Evolutionary conservation across 2,888 invertebrate genomes (phyloP).

Genomic region (Trachelus tabidus): DNA sequence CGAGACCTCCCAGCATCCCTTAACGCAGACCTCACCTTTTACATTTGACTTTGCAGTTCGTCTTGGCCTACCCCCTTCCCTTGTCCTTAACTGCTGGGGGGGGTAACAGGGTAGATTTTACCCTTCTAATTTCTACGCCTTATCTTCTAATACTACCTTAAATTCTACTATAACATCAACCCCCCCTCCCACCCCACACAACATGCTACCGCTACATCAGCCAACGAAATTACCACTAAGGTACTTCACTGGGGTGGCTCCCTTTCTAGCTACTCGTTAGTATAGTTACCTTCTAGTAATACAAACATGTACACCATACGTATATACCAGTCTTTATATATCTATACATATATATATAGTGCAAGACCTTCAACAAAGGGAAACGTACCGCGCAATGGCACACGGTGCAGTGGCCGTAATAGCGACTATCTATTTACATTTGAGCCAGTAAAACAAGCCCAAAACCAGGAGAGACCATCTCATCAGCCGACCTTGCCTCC

Average conservation of each 20-base stretch:
- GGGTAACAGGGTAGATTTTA: background rate
- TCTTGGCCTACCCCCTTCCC: background rate
- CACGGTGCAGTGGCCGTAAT: background rate
- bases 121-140: background rate
- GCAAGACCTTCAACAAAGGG: background rate
- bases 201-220: background rate
- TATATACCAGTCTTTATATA: background rate
- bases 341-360: background rate
- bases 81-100: background rate
- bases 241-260: background rate
- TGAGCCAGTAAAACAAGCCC: background rate
- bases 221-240: background rate
- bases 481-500: background rate
- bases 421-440: background rate
- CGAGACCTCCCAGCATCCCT: constrained; percentile 5
- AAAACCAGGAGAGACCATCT: background rate
- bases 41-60: background rate
- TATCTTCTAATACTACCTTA: background rate
- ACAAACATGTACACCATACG: background rate
- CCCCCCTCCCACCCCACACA: background rate
- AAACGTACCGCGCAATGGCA: background rate
- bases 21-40: background rate
- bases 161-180: background rate
- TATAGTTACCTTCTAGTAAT: background rate
- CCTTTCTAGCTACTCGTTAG: background rate